Evolutionary conservation across 2,888 invertebrate species (phyloP), one percentile per base, ranked within the genome.

Genomic region (Parnassius orleans): DNA sequence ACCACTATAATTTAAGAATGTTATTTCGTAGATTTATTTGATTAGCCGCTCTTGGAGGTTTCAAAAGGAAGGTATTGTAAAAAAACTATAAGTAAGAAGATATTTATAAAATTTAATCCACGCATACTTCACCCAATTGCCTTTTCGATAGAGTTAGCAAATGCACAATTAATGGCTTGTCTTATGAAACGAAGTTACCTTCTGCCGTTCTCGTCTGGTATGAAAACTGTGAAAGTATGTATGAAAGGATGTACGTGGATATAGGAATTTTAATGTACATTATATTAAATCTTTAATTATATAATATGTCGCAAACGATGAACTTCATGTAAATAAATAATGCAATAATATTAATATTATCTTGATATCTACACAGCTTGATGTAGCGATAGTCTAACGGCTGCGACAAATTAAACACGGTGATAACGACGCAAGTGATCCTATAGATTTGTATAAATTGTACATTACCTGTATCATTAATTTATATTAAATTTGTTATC

Each of bases 401-500:
- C 71, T 72, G 75, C 72, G 69, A 76, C 75, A 75, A 75, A 78
- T 77, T 69, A 76, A 75, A 72, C 75, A 76, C 83, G 84, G 90
- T 89, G 90, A 90, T 89, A 87, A 84, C 80, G 78, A 77, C 80
- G 69, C 75, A 83, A 81, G 89, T 89, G 90, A 87, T 90, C 83
- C 82, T 80, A 81, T 86, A 87, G 83, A 84, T 86, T 84, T 90
- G 89, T 91, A 90, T 84, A 88, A 90, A 87, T 76, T 90, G 90
- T 91, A 91, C 83, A 90, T 90, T 90, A 85, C 84, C 86, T 76
- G 87, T 87, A 90, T 80, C 74, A 83, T 88, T 91, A 90, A 90
- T 90, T 91, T 90, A 90, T 90, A 90, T 89, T 87, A 87, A 87
- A 90, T 89, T 90, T 91, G 90, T 90, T 91, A 90, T 89, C 72